phyloP scores from a whole-genome alignment of 1,140 invertebrate genomes.

The Stegodyphus dumicola region DNA sequence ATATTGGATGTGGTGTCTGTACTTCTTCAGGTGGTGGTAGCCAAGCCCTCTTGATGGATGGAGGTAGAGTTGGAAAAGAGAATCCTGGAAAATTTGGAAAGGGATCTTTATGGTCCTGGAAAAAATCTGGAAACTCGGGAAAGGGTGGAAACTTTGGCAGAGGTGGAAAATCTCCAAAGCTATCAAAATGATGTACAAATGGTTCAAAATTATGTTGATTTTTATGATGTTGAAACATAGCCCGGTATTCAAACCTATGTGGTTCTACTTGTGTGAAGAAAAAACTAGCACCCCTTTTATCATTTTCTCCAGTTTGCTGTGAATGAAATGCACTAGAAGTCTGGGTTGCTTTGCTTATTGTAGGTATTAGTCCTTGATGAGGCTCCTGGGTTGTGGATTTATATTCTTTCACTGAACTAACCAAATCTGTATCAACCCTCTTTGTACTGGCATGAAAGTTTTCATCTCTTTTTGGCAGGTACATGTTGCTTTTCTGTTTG shows the following conservation, averaged over 20 bases:
- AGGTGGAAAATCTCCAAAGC: constrained; percentile 64
- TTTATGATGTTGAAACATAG: constrained; percentile 62
- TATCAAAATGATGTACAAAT: constrained; percentile 62
- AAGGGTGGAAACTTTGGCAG: constrained; percentile 67
- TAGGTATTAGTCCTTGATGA: no score
- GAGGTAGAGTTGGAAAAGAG: constrained; percentile 77
- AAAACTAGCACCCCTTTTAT: constrained; percentile 45
- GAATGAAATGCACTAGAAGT: not conserved
- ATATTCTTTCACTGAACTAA: no score
- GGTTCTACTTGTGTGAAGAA: constrained; percentile 63
- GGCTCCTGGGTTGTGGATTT: no score
- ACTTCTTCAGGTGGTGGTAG: constrained; percentile 62
- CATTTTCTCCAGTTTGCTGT: constrained; percentile 16
- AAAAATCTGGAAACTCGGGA: constrained; percentile 67
- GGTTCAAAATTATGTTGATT: constrained; percentile 65
- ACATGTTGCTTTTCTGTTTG: no score
- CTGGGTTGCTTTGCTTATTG: constrained; percentile 6
- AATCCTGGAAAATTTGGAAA: constrained; percentile 71
- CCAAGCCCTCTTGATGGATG: constrained; percentile 64
- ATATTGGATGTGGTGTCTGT: constrained; percentile 1
- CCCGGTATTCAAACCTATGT: constrained; percentile 62
- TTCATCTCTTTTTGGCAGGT: no score
- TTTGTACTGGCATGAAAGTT: no score
- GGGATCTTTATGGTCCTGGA: constrained; percentile 36
- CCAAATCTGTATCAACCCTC: no score